Evolutionary conservation across 1,140 invertebrate species (phyloP).

Genomic region (Latrodectus geometricus): DNA sequence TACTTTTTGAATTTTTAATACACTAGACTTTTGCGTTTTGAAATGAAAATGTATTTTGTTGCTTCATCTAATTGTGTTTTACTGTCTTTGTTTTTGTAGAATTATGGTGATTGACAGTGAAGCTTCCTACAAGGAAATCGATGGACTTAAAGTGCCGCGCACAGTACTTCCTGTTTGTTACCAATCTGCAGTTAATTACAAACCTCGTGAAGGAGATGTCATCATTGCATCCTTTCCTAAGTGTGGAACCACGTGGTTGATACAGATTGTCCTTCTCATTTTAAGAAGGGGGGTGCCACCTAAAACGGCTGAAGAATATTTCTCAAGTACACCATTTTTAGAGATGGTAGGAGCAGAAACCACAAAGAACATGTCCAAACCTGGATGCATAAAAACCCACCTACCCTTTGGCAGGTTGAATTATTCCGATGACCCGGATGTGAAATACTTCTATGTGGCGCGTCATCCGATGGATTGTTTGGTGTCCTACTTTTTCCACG

Average conservation of each 20-base stretch:
- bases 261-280: constrained; percentile 55
- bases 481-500: constrained; percentile 85
- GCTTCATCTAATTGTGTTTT: no score
- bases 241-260: constrained; percentile 64
- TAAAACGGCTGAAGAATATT: not conserved
- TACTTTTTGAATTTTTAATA: no score
- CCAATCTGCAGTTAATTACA: constrained; percentile 30
- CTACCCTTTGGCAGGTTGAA: constrained; percentile 73
- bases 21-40: no score
- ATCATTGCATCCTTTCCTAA: constrained; percentile 64
- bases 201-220: constrained; percentile 55
- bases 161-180: constrained; percentile 13
- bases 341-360: constrained; percentile 6
- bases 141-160: constrained; percentile 16
- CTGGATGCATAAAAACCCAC: constrained; percentile 75
- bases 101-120: no score
- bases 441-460: constrained; percentile 79
- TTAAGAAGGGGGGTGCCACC: constrained; percentile 13
- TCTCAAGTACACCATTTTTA: constrained; percentile 11
- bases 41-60: no score
- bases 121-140: not conserved
- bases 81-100: no score
- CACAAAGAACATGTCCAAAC: not conserved
- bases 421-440: not conserved
- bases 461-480: constrained; percentile 88